A percentile compares a stretch with the other conserved stretches of the same genome.
Conservation (phyloP, 2,888 invertebrate species). For the Mimas tiliae region DNA sequence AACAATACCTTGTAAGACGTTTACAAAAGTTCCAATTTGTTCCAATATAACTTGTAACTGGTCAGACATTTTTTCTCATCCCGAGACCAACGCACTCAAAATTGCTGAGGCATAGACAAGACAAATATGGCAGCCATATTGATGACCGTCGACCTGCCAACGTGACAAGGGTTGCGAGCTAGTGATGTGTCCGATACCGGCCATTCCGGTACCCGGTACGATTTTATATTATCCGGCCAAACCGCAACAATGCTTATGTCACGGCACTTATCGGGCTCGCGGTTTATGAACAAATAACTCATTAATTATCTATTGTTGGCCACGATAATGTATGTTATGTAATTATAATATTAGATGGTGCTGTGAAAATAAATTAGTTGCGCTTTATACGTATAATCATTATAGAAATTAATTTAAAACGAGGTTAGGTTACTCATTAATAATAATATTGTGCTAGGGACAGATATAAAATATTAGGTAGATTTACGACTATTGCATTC, state of each 20-base stretch:
- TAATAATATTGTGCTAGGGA: not conserved
- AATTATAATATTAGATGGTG: not conserved
- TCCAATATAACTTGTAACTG: not conserved
- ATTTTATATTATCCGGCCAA: slow-evolving; percentile 6
- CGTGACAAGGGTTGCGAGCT: slow-evolving; percentile 29
- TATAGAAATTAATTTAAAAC: not conserved
- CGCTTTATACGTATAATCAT: not conserved
- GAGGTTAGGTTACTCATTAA: not conserved
- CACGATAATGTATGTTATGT: not conserved
- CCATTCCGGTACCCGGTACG: slow-evolving; percentile 18
- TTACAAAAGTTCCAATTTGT: not conserved
- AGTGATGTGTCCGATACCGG: slow-evolving; percentile 21
- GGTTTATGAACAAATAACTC: not conserved
- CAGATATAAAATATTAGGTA: too few relatives aligned
- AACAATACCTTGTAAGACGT: not conserved
- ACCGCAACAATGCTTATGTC: not conserved
- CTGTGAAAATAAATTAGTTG: not conserved
- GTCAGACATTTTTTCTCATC: not conserved
- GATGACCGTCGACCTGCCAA: slow-evolving; percentile 32
- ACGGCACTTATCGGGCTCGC: not conserved
- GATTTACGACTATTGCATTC: too few relatives aligned
- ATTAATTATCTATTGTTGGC: not conserved
- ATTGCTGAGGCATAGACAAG: slow-evolving; percentile 25
- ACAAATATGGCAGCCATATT: slow-evolving; percentile 31
- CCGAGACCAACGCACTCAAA: not conserved